Percentiles rank a stretch among this genome's conserved stretches.
Conservation (phyloP, 1,140 invertebrate genomes). For the Thalassaphorura encarpata region DNA sequence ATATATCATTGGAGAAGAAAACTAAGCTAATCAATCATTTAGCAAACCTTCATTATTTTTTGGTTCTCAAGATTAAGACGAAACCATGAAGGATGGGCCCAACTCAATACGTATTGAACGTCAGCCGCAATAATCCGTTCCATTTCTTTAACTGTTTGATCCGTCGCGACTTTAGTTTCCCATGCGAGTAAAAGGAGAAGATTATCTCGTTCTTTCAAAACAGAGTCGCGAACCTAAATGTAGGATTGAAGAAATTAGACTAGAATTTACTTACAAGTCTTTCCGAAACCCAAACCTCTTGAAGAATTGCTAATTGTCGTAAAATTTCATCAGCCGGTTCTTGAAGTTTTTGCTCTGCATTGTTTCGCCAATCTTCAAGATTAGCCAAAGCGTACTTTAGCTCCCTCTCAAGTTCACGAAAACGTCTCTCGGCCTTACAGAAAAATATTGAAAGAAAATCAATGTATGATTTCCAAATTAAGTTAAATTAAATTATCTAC, state of each 20-base stretch:
- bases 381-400: constrained; percentile 12
- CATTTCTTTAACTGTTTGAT: constrained; percentile 25
- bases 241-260: background rate
- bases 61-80: constrained; percentile 24
- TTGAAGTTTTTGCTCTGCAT: constrained; percentile 13
- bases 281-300: constrained; percentile 3
- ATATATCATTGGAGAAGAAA: background rate
- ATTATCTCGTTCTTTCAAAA: constrained; percentile 21
- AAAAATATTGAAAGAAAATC: background rate
- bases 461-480: background rate
- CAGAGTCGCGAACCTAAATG: constrained; percentile 17
- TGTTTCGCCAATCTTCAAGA: constrained; percentile 20
- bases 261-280: background rate
- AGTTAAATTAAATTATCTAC: constrained; percentile 3
- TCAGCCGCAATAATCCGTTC: constrained; percentile 23
- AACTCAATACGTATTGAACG: constrained; percentile 20
- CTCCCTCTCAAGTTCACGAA: constrained; percentile 14
- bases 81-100: constrained; percentile 29
- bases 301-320: constrained; percentile 9
- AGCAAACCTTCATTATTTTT: constrained; percentile 10
- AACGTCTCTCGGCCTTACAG: constrained; percentile 14
- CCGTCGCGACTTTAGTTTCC: constrained; percentile 23
- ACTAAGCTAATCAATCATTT: background rate
- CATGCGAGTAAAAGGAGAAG: constrained; percentile 16
- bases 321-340: constrained; percentile 24